Evolutionary conservation across 2,888 invertebrate species (phyloP), one percentile per base, ranked within the genome.

Genomic region (Rhimphoctona megacephalus): DNA sequence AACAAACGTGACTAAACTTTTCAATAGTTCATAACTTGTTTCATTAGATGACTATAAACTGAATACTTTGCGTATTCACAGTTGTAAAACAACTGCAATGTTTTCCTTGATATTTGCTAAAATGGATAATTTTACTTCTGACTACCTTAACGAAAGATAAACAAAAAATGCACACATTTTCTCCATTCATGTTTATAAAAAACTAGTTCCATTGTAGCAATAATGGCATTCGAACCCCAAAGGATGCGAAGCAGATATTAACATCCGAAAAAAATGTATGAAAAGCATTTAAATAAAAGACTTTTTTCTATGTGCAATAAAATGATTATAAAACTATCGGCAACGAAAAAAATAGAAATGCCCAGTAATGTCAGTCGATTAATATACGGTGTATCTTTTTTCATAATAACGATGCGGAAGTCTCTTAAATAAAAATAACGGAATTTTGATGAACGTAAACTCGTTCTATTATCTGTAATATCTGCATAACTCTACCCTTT

Each of bases 401-500:
- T 9, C 39, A 43, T 14, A 14, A n/a, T 43, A n/a, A 46, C 69
- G n/a, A 69, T 46, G 4, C 6, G 14, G 2, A 39, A 70, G 11
- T 57, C n/a, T 61, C 22, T 46, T 46, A 14, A 33, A 43, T 36
- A 39, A 6, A 72, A 39, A 25, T 52, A 30, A 69, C 74, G 39
- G 61, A 69, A 74, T 80, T 49, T 36, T 57, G 76, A 74, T 79
- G 33, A 70, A 43, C 43, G 43, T 14, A 14, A 43, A 52, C 70
- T 78, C 52, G 25, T 43, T 19, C 8, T 30, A 52, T 14, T 39
- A 30, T 9, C 46, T 25, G 39, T 4, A 43, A 70, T 74, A 67
- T 67, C 73, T 67, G 73, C 52, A 69, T 79, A 66, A 73, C 72
- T 73, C 22, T 39, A 22, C 36, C 6, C 69, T 49, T 81, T 43